Percentiles rank a stretch among this genome's conserved stretches.
Evolutionary conservation across 2,888 invertebrate genomes (phyloP).

Genomic region (Calameuta idolon): DNA sequence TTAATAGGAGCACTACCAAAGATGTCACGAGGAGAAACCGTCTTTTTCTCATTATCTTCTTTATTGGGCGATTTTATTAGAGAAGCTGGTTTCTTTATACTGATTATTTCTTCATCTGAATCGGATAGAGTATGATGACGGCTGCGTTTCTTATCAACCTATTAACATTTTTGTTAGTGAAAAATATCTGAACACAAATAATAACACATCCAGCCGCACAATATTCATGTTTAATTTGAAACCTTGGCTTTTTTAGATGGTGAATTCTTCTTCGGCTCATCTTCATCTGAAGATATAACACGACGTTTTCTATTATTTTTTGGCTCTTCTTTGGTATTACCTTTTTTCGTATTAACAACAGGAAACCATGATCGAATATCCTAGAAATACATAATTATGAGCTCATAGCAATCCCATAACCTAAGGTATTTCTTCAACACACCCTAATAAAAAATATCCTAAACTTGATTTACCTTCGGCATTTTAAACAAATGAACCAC

Average conservation of each 20-base stretch:
- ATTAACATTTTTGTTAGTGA: slow-evolving; percentile 5
- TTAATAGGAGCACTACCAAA: slow-evolving; percentile 75
- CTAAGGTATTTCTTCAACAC: too few relatives aligned
- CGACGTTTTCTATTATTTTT: slow-evolving; percentile 54
- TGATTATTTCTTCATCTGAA: slow-evolving; percentile 66
- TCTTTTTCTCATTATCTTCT: slow-evolving; percentile 60
- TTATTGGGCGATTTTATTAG: slow-evolving; percentile 50
- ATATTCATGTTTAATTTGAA: slow-evolving; percentile 54
- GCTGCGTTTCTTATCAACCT: slow-evolving; percentile 60
- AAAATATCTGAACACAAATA: slow-evolving; percentile 11
- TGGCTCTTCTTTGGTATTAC: slow-evolving; percentile 28
- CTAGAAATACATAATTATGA: slow-evolving; percentile 61
- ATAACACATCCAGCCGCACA: not conserved
- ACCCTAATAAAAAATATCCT: too few relatives aligned
- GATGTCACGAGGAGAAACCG: slow-evolving; percentile 69
- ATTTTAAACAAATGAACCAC: too few relatives aligned
- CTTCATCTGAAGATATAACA: slow-evolving; percentile 66
- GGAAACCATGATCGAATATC: slow-evolving; percentile 76
- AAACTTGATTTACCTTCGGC: too few relatives aligned
- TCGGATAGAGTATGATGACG: slow-evolving; percentile 60
- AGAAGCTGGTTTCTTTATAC: slow-evolving; percentile 43
- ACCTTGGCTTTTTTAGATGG: slow-evolving; percentile 20
- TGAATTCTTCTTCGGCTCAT: slow-evolving; percentile 65
- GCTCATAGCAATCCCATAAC: too few relatives aligned
- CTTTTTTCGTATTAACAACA: slow-evolving; percentile 44